phyloP scores from a whole-genome alignment of 1,140 invertebrate species.

The Drosophila quadrilineata region DNA sequence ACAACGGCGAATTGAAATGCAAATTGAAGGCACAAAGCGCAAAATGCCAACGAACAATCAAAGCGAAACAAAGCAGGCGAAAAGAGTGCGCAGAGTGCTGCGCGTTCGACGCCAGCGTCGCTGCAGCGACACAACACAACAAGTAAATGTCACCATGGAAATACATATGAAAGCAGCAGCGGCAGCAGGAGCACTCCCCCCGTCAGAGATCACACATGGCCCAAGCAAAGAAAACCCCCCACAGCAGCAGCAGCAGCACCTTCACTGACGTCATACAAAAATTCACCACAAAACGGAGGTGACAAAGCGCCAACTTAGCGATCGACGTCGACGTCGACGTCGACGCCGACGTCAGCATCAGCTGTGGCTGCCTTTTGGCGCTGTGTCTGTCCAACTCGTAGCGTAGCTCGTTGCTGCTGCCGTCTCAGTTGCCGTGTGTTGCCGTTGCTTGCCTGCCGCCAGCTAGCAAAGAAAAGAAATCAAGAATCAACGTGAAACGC shows the following conservation, averaged over 20 bases:
- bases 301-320: constrained; percentile 42
- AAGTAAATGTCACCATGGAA: constrained; percentile 45
- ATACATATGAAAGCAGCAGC: constrained; percentile 34
- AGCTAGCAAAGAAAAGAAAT: constrained; percentile 45
- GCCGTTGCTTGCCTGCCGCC: constrained; percentile 64
- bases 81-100: constrained; percentile 9
- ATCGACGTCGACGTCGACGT: not conserved
- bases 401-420: constrained; percentile 12
- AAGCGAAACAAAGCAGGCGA: constrained; percentile 52
- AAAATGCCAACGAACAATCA: constrained; percentile 61
- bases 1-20: constrained; percentile 58
- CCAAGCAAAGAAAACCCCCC: constrained; percentile 30
- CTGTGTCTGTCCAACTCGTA: not conserved
- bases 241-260: constrained; percentile 12
- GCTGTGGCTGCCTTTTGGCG: not conserved
- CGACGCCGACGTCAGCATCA: not conserved
- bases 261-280: constrained; percentile 20
- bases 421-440: constrained; percentile 64
- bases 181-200: too few species aligned
- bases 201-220: constrained; percentile 27
- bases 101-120: constrained; percentile 1
- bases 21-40: constrained; percentile 74
- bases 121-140: constrained; percentile 9
- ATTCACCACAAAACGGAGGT: constrained; percentile 47
- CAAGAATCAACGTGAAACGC: constrained; percentile 20